phyloP scores from a whole-genome alignment of 2,888 invertebrate genomes.

The Sarcophaga caerulescens region DNA sequence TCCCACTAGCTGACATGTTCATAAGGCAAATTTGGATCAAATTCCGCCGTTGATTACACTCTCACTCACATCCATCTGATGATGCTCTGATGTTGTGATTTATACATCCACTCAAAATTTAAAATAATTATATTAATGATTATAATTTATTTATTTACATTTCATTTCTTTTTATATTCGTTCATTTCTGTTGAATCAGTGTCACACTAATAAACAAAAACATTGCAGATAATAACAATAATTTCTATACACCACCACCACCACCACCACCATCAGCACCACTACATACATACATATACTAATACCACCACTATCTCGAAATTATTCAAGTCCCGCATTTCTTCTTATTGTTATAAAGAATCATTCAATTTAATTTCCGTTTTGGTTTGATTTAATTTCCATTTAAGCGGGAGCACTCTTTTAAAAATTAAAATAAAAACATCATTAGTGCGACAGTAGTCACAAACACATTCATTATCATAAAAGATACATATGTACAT shows the following conservation, averaged over 20 bases:
- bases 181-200: constrained; percentile 34
- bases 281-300: neutral
- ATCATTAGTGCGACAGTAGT: constrained; percentile 12
- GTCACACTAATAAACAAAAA: constrained; percentile 44
- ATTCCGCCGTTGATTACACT: neutral
- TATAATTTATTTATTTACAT: constrained; percentile 21
- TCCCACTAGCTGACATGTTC: neutral
- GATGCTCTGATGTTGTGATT: constrained; percentile 27
- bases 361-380: constrained; percentile 46
- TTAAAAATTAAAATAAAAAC: constrained; percentile 33
- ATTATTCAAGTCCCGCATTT: constrained; percentile 54
- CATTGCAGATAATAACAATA: constrained; percentile 46
- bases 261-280: neutral
- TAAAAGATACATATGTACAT: too few relatives aligned
- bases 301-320: constrained; percentile 9
- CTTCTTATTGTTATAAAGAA: constrained; percentile 26
- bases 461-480: too few relatives aligned
- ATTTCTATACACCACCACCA: constrained; percentile 5
- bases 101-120: constrained; percentile 51
- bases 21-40: neutral
- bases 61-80: constrained; percentile 4
- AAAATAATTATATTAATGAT: constrained; percentile 51
- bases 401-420: constrained; percentile 38
- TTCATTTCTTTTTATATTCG: neutral
- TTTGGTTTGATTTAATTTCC: constrained; percentile 39